phyloP scores from a whole-genome alignment of 1,140 invertebrate genomes.

The Panagrolaimus sp. region DNA sequence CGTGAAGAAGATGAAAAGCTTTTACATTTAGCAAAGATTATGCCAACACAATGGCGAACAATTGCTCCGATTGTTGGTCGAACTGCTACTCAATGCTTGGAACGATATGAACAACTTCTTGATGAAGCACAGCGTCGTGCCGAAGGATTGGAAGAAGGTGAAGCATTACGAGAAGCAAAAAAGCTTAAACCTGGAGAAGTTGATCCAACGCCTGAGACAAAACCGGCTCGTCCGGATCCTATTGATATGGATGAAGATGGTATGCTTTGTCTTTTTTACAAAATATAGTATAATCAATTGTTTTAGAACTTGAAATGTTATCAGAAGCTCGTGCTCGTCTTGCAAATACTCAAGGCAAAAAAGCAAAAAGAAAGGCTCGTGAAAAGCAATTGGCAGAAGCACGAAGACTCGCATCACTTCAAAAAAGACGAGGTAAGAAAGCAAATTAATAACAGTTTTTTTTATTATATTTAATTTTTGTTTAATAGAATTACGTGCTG shows the following conservation, averaged over 20 bases:
- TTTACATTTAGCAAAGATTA: slow-evolving; percentile 91
- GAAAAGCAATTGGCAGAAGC: slow-evolving; percentile 99
- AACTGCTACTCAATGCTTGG: slow-evolving; percentile 94
- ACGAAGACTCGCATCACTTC: slow-evolving; percentile 82
- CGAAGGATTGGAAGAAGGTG: slow-evolving; percentile 74
- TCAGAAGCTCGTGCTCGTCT: slow-evolving; percentile 93
- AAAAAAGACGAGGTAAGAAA: slow-evolving; percentile 88
- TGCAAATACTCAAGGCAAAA: slow-evolving; percentile 98
- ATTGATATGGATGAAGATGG: slow-evolving; percentile 99
- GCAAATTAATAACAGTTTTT: too few relatives aligned
- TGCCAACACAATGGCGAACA: slow-evolving; percentile 99
- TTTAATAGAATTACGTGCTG: slow-evolving; percentile 92
- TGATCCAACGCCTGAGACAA: slow-evolving; percentile 98
- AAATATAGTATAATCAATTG: slow-evolving; percentile 22
- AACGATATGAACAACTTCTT: slow-evolving; percentile 68
- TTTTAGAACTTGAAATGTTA: slow-evolving; percentile 89
- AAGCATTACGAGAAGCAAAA: slow-evolving; percentile 79
- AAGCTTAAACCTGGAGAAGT: slow-evolving; percentile 98
- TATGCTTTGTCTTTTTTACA: slow-evolving; percentile 57
- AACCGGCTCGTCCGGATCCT: slow-evolving; percentile 96
- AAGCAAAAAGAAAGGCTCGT: slow-evolving; percentile 94
- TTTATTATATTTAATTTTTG: too few relatives aligned
- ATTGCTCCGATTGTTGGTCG: slow-evolving; percentile 97
- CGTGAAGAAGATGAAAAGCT: slow-evolving; percentile 97
- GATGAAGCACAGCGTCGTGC: slow-evolving; percentile 98